Conservation (phyloP, 2,113 vertebrate genomes). For the Cyrtonyx montezumae region DNA sequence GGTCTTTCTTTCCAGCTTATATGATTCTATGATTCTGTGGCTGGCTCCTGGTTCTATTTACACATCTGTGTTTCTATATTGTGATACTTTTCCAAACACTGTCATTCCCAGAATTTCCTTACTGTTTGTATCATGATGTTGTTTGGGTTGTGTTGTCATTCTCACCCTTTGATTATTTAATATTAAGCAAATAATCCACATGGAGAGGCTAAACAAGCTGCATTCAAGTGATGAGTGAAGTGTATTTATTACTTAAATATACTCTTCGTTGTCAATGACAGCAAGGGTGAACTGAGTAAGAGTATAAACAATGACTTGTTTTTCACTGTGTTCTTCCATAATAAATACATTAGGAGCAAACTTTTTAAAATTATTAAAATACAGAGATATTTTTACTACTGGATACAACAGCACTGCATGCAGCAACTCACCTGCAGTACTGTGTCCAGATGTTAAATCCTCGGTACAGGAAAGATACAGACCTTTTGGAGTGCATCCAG, state of each 20-base stretch:
- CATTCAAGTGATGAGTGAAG: neutral
- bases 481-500: too few relatives aligned
- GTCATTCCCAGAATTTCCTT: neutral
- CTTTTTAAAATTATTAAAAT: neutral
- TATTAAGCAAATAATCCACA: neutral
- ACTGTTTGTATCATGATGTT: neutral
- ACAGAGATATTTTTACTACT: neutral
- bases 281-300: neutral
- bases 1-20: too few relatives aligned
- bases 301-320: neutral
- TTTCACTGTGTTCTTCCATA: neutral
- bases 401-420: neutral
- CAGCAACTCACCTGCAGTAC: too few relatives aligned
- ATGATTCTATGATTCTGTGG: neutral
- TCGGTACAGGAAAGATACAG: too few relatives aligned
- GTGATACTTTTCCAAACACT: neutral
- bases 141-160: neutral
- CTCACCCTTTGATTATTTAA: neutral
- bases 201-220: neutral
- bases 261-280: neutral
- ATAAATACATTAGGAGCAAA: neutral
- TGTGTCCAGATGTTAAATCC: too few relatives aligned
- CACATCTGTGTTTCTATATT: accelerated
- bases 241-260: neutral
- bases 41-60: neutral